These are phyloP conservation scores for Loripinus fragilis DNA, from an alignment of 2,888 invertebrate genomes.

Conservation along the genomic window DNA sequence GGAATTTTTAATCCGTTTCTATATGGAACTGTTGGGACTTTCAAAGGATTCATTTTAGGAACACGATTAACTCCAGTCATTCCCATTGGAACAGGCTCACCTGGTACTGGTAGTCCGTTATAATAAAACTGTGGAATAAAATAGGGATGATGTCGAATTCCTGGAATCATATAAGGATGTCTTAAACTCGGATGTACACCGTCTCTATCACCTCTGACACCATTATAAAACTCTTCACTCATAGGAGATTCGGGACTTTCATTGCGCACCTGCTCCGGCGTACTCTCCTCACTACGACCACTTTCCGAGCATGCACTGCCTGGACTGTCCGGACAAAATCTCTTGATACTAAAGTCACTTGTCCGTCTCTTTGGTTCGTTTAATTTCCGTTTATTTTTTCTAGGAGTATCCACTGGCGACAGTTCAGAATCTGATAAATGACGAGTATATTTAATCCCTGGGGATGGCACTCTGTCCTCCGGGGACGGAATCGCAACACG, in stretches of 20 bases:
- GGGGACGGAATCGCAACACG: constrained; percentile 26
- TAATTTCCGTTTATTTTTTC: constrained; percentile 88
- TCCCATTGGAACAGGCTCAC: constrained; percentile 22
- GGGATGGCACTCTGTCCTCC: constrained; percentile 48
- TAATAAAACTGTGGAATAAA: constrained; percentile 68
- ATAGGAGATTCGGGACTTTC: constrained; percentile 63
- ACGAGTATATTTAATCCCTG: constrained; percentile 32
- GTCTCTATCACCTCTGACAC: constrained; percentile 29
- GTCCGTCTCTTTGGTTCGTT: constrained; percentile 85
- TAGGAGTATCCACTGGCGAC: constrained; percentile 59
- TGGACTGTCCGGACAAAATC: constrained; percentile 75
- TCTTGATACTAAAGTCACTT: constrained; percentile 78
- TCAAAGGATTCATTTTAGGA: constrained; percentile 14
- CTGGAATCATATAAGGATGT: constrained; percentile 63
- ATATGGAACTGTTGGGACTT: constrained; percentile 7
- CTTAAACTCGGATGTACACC: constrained; percentile 46
- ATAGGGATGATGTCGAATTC: constrained; percentile 60
- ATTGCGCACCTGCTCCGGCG: constrained; percentile 62
- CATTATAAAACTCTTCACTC: constrained; percentile 27
- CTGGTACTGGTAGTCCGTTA: constrained; percentile 44
- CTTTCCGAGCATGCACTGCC: constrained; percentile 74
- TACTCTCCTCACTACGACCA: constrained; percentile 69
- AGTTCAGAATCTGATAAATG: constrained; percentile 41
- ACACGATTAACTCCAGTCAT: constrained; percentile 16
- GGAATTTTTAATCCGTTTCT: constrained; percentile 15